These are phyloP conservation scores for Syngnathus floridae DNA, from an alignment of 2,113 vertebrate species.

Conservation along the genomic window DNA sequence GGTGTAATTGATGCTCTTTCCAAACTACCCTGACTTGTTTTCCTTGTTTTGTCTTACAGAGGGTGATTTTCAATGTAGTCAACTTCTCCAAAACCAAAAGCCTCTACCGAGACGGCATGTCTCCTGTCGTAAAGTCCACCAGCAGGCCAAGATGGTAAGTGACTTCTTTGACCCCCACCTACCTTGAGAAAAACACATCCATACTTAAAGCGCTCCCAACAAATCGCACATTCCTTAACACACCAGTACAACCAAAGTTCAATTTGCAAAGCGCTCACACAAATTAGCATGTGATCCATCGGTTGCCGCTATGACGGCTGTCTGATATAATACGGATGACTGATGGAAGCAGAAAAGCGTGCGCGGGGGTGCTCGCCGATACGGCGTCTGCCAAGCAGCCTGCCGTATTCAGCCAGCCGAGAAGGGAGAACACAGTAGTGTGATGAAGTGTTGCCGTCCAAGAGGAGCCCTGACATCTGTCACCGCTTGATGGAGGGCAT, in stretches of 20 bases:
- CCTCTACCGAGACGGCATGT: slow-evolving; percentile 96
- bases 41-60: slow-evolving; percentile 71
- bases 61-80: slow-evolving; percentile 95
- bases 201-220: slow-evolving; percentile 15
- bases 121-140: slow-evolving; percentile 94
- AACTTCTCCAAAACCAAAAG: slow-evolving; percentile 99
- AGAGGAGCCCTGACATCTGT: slow-evolving; percentile 75
- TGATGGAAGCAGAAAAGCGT: slow-evolving; percentile 61
- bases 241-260: not conserved
- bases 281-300: slow-evolving; percentile 71
- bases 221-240: slow-evolving; percentile 8
- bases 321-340: slow-evolving; percentile 74
- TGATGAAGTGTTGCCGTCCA: slow-evolving; percentile 72
- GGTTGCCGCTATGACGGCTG: slow-evolving; percentile 69
- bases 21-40: not conserved
- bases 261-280: slow-evolving; percentile 12
- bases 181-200: not conserved
- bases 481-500: slow-evolving; percentile 72
- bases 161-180: not conserved
- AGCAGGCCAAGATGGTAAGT: slow-evolving; percentile 90
- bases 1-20: not conserved
- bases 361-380: slow-evolving; percentile 47
- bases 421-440: slow-evolving; percentile 54
- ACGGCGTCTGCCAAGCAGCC: slow-evolving; percentile 53
- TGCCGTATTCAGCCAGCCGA: slow-evolving; percentile 55